Evolutionary conservation across 2,797 vertebrate species (phyloP).

Genomic region (Leptatherina wallacei): DNA sequence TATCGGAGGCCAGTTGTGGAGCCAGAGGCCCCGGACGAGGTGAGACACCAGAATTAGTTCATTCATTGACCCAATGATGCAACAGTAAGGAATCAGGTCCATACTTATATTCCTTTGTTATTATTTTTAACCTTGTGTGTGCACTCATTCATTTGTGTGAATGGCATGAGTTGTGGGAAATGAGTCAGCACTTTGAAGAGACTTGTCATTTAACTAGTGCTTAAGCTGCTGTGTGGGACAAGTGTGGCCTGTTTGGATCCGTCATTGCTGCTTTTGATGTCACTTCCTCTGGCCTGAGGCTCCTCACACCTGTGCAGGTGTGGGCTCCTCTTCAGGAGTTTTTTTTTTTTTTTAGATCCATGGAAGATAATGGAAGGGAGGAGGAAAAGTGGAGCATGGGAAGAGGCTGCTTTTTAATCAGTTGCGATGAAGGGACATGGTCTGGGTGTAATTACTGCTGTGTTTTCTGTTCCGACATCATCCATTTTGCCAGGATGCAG

Average conservation of each 20-base stretch:
- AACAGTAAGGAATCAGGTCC: background rate
- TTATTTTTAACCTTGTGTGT: background rate
- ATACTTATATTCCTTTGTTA: background rate
- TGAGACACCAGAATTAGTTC: slow-evolving; percentile 69
- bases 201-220: slow-evolving; percentile 56
- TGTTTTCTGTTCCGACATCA: slow-evolving; percentile 37
- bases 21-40: slow-evolving; percentile 79
- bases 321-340: slow-evolving; percentile 46
- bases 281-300: slow-evolving; percentile 78
- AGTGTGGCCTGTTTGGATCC: slow-evolving; percentile 51
- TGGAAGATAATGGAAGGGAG: slow-evolving; percentile 14
- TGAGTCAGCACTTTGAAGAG: slow-evolving; percentile 41
- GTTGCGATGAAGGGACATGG: slow-evolving; percentile 71
- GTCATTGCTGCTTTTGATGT: slow-evolving; percentile 77
- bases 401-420: slow-evolving; percentile 77
- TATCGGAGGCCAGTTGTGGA: slow-evolving; percentile 85
- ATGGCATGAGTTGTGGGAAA: slow-evolving; percentile 13
- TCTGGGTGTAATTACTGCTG: slow-evolving; percentile 70
- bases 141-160: slow-evolving; percentile 9
- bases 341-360: slow-evolving; percentile 39
- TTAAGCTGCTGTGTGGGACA: slow-evolving; percentile 30
- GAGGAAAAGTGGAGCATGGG: slow-evolving; percentile 18
- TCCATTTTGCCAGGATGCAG: slow-evolving; percentile 45
- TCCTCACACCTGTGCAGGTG: slow-evolving; percentile 82
- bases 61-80: slow-evolving; percentile 6